Evolutionary conservation across 2,888 invertebrate genomes (phyloP).

Genomic region (Drosophila cracens): DNA sequence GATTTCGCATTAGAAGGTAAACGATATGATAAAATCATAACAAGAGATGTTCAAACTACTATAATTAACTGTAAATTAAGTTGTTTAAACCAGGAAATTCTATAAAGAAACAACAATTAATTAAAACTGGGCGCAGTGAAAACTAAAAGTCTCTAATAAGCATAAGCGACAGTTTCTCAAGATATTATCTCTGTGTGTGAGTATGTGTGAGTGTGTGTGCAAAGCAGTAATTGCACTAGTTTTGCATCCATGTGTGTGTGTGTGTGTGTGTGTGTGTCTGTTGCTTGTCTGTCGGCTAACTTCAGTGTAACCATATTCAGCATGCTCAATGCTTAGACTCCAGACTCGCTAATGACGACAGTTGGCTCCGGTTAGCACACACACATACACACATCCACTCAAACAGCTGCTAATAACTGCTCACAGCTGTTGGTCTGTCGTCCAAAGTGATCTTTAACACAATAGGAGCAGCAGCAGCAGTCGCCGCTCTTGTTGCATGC

Average conservation of each 20-base stretch:
- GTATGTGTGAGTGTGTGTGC: slow-evolving; percentile 32
- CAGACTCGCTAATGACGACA: slow-evolving; percentile 69
- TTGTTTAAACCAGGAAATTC: slow-evolving; percentile 56
- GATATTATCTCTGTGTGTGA: slow-evolving; percentile 36
- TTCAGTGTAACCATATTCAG: slow-evolving; percentile 80
- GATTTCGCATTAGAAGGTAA: slow-evolving; percentile 85
- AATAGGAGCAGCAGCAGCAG: slow-evolving; percentile 30
- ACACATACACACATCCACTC: not conserved
- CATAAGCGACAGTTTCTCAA: slow-evolving; percentile 66
- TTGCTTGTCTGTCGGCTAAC: slow-evolving; percentile 66
- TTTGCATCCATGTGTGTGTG: slow-evolving; percentile 24
- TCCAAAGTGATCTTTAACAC: slow-evolving; percentile 50
- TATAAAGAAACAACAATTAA: slow-evolving; percentile 42
- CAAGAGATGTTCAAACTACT: not conserved
- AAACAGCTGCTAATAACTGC: slow-evolving; percentile 53
- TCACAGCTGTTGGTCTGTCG: slow-evolving; percentile 56
- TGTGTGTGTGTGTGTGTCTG: slow-evolving; percentile 37
- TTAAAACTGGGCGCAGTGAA: slow-evolving; percentile 52
- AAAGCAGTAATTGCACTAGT: slow-evolving; percentile 55
- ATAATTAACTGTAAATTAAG: not conserved
- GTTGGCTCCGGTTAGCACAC: slow-evolving; percentile 51
- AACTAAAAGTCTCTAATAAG: slow-evolving; percentile 55
- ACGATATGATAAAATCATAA: slow-evolving; percentile 10
- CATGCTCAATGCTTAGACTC: slow-evolving; percentile 69
- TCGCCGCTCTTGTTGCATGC: slow-evolving; percentile 49